Evolutionary conservation across 2,797 vertebrate species (phyloP), one percentile per base, ranked within the genome.

Genomic region (Takifugu ocellatus): DNA sequence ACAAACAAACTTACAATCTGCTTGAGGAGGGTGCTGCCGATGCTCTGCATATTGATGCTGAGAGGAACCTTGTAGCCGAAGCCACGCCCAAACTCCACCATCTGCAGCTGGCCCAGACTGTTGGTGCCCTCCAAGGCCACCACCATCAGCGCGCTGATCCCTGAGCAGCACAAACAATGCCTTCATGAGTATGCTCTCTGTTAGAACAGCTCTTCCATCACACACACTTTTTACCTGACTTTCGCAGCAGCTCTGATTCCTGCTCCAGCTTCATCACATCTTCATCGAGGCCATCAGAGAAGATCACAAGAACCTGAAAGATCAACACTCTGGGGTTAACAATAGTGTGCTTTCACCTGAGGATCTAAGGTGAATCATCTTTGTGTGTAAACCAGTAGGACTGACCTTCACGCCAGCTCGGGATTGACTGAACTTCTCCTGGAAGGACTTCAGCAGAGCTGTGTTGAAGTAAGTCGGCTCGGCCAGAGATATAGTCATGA

Each of bases 1-100:
- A 6, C 29, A 33, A 2, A 9, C 31, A 33, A 7, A 92, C 93
- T 93, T 79, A 97, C 95, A 17, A 97, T 90, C 73, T 95, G 90
- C 50, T 89, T 91, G 74, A 87, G 76, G 70, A 98, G 51, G 58
- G 75, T 39, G 56, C 65, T 88, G 56, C 84, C 90, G 51, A 97
- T 74, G 31, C 88, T 90, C 7, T 25, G 72, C 87, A 94, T 93
- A 48, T 81, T 84, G 65, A 93, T 82, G 57, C 75, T 92, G 56
- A 96, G 85, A 42, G 89, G 93, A 25, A 92, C 71, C 0, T 72
- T 86, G 79, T 94, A 94, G 1, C 70, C 75, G 46, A 95, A 93
- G 0, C 95, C 94, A 77, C 94, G 87, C n/a, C 95, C 96, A 54
- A 95, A 98, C 72, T 96, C 94, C 51, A 95, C 59, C 83, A 91